These are phyloP conservation scores for Drosophila setosimentum DNA, from an alignment of 2,888 invertebrate species.

Conservation along the genomic window DNA sequence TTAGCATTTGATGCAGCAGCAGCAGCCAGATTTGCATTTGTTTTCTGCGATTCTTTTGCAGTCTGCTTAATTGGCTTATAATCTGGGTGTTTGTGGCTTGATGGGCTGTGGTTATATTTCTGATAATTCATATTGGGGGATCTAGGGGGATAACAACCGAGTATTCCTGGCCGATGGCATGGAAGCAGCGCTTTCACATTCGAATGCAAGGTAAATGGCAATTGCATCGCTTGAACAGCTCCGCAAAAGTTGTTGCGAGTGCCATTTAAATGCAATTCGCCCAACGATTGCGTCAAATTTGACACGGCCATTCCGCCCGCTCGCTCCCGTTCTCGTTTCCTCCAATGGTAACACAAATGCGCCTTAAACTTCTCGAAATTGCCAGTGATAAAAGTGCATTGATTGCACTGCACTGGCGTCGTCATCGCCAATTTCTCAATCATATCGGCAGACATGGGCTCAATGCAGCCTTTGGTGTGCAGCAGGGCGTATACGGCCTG, in stretches of 20 bases:
- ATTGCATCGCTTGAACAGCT: not conserved
- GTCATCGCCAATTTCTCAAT: not conserved
- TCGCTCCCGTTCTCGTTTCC: not conserved
- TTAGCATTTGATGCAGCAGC: not conserved
- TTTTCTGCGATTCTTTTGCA: not conserved
- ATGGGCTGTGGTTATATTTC: not conserved
- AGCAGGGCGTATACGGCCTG: conserved; percentile 24
- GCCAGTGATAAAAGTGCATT: conserved; percentile 24
- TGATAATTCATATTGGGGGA: not conserved
- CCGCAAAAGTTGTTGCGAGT: not conserved
- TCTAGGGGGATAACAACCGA: not conserved
- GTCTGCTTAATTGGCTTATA: not conserved
- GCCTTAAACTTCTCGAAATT: conserved; percentile 20
- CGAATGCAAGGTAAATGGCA: not conserved
- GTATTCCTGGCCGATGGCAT: not conserved
- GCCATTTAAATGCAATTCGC: conserved; percentile 15
- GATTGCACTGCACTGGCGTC: conserved; percentile 35
- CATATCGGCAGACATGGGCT: conserved; percentile 15
- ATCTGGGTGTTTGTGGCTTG: not conserved
- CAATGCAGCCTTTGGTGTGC: conserved; percentile 5
- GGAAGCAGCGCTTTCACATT: no score
- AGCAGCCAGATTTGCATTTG: not conserved
- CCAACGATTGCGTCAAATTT: conserved; percentile 3
- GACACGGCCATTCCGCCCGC: no score
- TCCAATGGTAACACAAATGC: conserved; percentile 41